These are phyloP conservation scores for Malthinus flaveolus DNA, from an alignment of 2,888 invertebrate species.

Conservation along the genomic window DNA sequence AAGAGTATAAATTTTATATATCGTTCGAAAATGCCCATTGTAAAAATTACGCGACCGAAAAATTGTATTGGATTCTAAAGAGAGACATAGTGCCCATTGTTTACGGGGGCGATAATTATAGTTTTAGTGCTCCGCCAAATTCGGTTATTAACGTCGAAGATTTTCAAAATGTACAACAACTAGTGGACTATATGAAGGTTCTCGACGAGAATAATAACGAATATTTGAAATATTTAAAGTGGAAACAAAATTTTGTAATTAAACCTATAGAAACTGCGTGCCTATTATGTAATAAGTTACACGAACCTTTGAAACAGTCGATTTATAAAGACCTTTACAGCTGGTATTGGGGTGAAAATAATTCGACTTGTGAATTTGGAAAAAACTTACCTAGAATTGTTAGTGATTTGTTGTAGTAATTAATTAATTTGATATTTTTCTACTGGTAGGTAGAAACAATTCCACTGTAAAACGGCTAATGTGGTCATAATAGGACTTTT, in stretches of 20 bases:
- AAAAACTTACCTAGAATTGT: conserved; percentile 16
- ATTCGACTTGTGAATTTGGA: conserved; percentile 1
- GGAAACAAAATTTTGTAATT: no score
- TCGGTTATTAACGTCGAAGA: conserved; percentile 29
- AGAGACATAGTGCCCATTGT: conserved; percentile 31
- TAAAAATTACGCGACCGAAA: conserved; percentile 31
- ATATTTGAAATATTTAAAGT: conserved; percentile 60
- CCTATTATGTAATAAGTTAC: conserved; percentile 27
- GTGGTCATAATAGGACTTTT: no score
- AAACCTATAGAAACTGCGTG: no score
- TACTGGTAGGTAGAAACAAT: no score
- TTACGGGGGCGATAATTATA: conserved; percentile 31
- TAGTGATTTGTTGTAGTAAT: conserved; percentile 5
- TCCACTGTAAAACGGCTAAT: no score
- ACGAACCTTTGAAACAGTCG: conserved; percentile 10
- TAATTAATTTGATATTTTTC: no score
- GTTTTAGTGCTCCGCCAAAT: conserved; percentile 22
- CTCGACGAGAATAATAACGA: conserved; percentile 57
- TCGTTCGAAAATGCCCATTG: conserved; percentile 33
- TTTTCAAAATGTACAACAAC: conserved; percentile 55
- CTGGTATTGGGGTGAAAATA: conserved; percentile 19
- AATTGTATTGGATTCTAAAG: conserved; percentile 25
- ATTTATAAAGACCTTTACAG: conserved; percentile 10
- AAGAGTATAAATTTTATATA: conserved; percentile 28
- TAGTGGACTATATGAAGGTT: conserved; percentile 57